These are phyloP conservation scores for Plecotus auritus DNA, from an alignment of 2,113 vertebrate species.

Conservation along the genomic window DNA sequence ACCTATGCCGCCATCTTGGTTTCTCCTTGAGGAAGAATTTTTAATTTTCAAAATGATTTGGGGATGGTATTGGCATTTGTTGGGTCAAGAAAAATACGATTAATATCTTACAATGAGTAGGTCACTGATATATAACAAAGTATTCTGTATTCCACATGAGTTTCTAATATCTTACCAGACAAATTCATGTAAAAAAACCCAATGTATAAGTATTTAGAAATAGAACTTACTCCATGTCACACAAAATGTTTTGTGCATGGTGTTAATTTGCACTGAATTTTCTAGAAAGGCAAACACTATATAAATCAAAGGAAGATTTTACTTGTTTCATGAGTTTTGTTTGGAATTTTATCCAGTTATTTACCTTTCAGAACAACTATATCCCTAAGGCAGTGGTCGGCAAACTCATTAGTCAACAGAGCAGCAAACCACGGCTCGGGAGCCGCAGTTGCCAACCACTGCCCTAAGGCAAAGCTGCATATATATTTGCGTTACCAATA, in stretches of 20 bases:
- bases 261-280: conserved; percentile 23
- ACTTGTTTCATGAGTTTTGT: not conserved
- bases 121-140: not conserved
- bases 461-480: not conserved
- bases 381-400: not conserved
- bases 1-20: no score
- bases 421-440: no score
- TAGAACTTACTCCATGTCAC: not conserved
- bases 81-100: not conserved
- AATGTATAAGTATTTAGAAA: conserved; percentile 15
- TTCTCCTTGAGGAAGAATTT: not conserved
- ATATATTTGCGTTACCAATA: not conserved
- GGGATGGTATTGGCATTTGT: not conserved
- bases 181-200: conserved; percentile 13
- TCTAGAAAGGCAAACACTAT: not conserved
- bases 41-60: conserved; percentile 15
- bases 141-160: not conserved
- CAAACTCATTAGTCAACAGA: no score
- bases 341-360: not conserved
- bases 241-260: not conserved
- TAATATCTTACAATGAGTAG: not conserved
- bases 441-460: no score
- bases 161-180: conserved; percentile 6
- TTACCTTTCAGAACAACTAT: not conserved
- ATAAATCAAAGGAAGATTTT: conserved; percentile 29